phyloP scores from a whole-genome alignment of 2,888 invertebrate genomes.

The Amiota minor region DNA sequence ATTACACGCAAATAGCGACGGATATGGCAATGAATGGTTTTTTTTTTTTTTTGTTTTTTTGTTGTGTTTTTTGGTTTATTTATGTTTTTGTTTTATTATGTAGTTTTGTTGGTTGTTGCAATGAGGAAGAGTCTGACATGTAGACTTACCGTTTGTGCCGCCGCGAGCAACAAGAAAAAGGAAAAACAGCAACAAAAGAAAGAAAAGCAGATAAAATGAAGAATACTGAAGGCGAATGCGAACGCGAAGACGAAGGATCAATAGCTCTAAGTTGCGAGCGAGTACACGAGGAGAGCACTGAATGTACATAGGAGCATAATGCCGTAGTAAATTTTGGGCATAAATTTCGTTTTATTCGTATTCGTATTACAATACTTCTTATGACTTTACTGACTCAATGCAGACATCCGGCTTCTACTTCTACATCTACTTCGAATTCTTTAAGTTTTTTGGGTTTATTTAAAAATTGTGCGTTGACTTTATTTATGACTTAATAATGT shows the following conservation, averaged over 20 bases:
- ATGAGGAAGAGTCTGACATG: conserved; percentile 17
- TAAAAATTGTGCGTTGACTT: conserved; percentile 51
- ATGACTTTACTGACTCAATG: background rate
- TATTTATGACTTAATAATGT: conserved; percentile 68
- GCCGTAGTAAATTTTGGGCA: conserved; percentile 34
- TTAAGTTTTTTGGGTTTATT: conserved; percentile 15
- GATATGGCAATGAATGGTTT: background rate
- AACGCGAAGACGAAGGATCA: conserved; percentile 40
- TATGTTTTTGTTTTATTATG: background rate
- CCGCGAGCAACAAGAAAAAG: conserved; percentile 19
- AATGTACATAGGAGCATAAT: conserved; percentile 3
- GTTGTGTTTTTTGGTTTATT: background rate
- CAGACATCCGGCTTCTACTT: background rate
- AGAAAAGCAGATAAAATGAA: conserved; percentile 15
- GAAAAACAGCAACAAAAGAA: background rate
- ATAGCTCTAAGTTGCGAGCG: conserved; percentile 62
- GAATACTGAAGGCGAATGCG: background rate
- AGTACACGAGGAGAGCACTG: conserved; percentile 42
- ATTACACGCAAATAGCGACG: background rate
- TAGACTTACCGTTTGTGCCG: conserved; percentile 21
- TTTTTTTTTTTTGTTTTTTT: no score
- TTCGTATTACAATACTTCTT: conserved; percentile 39
- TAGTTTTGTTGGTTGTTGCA: conserved; percentile 1
- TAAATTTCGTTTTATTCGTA: conserved; percentile 40
- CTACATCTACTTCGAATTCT: conserved; percentile 1